Evolutionary conservation across 2,797 vertebrate species (phyloP).

Genomic region (Acanthurus tractus): DNA sequence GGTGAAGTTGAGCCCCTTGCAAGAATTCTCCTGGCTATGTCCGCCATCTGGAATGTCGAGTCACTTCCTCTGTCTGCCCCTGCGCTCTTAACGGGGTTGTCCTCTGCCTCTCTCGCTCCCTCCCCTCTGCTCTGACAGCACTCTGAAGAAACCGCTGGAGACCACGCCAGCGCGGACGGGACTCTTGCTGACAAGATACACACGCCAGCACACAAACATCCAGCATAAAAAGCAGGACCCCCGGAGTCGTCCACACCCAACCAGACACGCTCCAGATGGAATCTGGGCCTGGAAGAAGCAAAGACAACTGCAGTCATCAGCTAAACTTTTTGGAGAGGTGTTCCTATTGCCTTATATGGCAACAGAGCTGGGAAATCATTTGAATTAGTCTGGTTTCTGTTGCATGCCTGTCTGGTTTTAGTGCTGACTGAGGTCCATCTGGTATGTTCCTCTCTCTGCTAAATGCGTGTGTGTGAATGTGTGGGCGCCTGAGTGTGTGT

Average conservation of each 20-base stretch:
- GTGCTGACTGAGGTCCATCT: slow-evolving; percentile 77
- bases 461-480: slow-evolving; percentile 51
- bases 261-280: slow-evolving; percentile 63
- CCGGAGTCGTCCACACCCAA: slow-evolving; percentile 58
- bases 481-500: slow-evolving; percentile 33
- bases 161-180: slow-evolving; percentile 52
- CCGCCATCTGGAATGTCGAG: slow-evolving; percentile 84
- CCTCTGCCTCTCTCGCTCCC: slow-evolving; percentile 67
- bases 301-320: slow-evolving; percentile 81
- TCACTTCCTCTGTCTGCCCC: slow-evolving; percentile 82
- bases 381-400: slow-evolving; percentile 86
- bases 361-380: slow-evolving; percentile 84
- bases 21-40: slow-evolving; percentile 82
- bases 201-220: slow-evolving; percentile 51
- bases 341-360: slow-evolving; percentile 86
- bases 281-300: slow-evolving; percentile 65
- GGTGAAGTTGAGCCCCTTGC: slow-evolving; percentile 80
- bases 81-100: slow-evolving; percentile 67
- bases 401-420: slow-evolving; percentile 80
- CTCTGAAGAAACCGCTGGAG: slow-evolving; percentile 62
- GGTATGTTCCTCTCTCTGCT: slow-evolving; percentile 64
- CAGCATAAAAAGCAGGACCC: slow-evolving; percentile 65
- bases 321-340: slow-evolving; percentile 78
- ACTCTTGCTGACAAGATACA: slow-evolving; percentile 64
- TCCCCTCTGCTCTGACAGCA: slow-evolving; percentile 70